Evolutionary conservation across 2,113 vertebrate species (phyloP), one percentile per base, ranked within the genome.

Genomic region (Chaetodon trifascialis): DNA sequence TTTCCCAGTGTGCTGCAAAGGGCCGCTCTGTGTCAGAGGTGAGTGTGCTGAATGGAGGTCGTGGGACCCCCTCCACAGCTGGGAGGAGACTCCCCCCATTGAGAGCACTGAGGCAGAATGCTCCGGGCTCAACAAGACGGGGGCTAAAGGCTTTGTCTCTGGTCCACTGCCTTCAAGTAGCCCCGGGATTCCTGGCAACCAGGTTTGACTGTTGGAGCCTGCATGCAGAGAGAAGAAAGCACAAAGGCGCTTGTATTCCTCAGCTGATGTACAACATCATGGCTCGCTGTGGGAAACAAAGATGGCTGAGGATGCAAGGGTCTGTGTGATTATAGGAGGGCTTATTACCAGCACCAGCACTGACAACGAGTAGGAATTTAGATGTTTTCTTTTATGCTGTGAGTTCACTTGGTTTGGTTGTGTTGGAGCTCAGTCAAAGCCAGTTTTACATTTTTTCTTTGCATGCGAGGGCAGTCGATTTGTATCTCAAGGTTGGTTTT

Each of bases 11-110:
- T 87, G 79, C 85, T 36, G 82, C 82, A 83, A 83, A 88, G 80
- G 80, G 85, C 73, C 73, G 67, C 70, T 78, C 66, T 23, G 79
- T 93, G 91, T 94, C 93, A 94, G 93, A 94, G 94, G 94, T 95
- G 92, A 95, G 80, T 4, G 17, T 2, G 7, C 59, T 94, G 91
- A 94, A 94, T 93, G 76, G 90, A 81, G 89, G 71, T 83, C n/a
- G 54, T 58, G 69, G 80, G 86, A 56, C 76, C 84, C 90, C 87
- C 85, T 54, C 71, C 76, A 49, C 79, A 83, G 67, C 83, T 79
- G 79, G 86, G 82, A 88, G 81, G 77, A 76, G 84, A 65, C 80
- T 54, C 71, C 73, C 70, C 72, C 70, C 47, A 62, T 83, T 85
- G 80, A 88, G 77, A 70, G 80, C 92, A 73, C 60, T 84, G 86